Base-by-base conservation (phyloP, 2,888 invertebrate genomes). In the Chironomus riparius region DNA sequence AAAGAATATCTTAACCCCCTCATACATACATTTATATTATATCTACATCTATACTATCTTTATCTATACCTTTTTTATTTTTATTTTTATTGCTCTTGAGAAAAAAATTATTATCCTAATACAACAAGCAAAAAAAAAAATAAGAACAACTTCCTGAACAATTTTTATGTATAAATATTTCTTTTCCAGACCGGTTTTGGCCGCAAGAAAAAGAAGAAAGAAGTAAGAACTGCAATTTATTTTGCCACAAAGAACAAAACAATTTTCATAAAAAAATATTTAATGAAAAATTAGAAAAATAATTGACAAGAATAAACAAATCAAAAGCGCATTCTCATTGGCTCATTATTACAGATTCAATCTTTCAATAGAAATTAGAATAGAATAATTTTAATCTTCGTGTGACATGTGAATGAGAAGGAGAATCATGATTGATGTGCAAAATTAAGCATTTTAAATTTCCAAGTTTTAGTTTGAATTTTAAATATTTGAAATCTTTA, bases 171-270 rank as follows among this genome's bases (percentile, higher is more conserved):
- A 72, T 72, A 76, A 61, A 76, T 65, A 61, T 73, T 76, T 76
- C 48, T 76, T 89, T 91, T 91, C 87, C 91, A 91, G 91, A 90
- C 89, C 88, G 90, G 90, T 91, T 92, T 92, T 92, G 94, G 94
- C 92, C 93, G 94, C 91, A 92, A 93, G 93, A 94, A 93, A 93
- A 94, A 93, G 92, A 94, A 94, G 93, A 94, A 94, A 94, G 94
- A 94, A 93, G 94, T 94, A 94, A 94, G 94, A 92, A 62, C 21
- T n/a, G 68, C 68, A 74, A 74, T 68, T 74, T 87, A 88, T 88
- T 86, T 86, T 86, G 86, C 84, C 86, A 86, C 85, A 85, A 78
- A 77, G 77, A 78, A 74, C 47, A 38, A 62, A 74, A 22, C 38
- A 56, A 68, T 28, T 15, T 10, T 68, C 38, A 28, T 28, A 38